Evolutionary conservation across 2,797 vertebrate species (phyloP).

Genomic region (Malacoraja senta): DNA sequence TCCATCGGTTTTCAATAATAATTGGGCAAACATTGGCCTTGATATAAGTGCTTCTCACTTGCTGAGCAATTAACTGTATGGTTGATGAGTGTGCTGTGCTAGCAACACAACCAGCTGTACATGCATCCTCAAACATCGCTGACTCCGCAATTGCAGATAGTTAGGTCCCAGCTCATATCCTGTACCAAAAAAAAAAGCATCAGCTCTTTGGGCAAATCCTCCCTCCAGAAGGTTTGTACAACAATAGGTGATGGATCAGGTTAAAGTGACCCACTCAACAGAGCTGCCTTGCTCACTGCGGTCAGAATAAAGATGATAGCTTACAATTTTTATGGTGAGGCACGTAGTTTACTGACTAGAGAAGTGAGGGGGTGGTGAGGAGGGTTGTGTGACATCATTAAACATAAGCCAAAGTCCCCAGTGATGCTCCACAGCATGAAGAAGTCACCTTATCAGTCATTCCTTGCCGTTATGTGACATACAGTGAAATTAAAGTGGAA

Average conservation of each 20-base stretch:
- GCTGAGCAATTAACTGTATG: background rate
- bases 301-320: background rate
- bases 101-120: background rate
- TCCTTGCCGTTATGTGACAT: too few relatives aligned
- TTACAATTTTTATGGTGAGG: background rate
- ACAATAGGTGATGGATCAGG: background rate
- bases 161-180: background rate
- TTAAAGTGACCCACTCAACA: background rate
- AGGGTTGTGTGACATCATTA: background rate
- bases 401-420: background rate
- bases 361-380: too few relatives aligned
- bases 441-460: background rate
- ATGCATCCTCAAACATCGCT: background rate
- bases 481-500: background rate
- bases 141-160: background rate
- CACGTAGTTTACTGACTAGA: background rate
- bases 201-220: too few relatives aligned
- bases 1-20: background rate
- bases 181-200: too few relatives aligned
- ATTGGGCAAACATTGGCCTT: background rate
- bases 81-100: too few relatives aligned
- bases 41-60: background rate
- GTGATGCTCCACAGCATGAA: background rate
- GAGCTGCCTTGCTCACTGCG: background rate
- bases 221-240: background rate